Evolutionary conservation across 2,888 invertebrate genomes (phyloP).

Genomic region (Ichneumoninae sp.): DNA sequence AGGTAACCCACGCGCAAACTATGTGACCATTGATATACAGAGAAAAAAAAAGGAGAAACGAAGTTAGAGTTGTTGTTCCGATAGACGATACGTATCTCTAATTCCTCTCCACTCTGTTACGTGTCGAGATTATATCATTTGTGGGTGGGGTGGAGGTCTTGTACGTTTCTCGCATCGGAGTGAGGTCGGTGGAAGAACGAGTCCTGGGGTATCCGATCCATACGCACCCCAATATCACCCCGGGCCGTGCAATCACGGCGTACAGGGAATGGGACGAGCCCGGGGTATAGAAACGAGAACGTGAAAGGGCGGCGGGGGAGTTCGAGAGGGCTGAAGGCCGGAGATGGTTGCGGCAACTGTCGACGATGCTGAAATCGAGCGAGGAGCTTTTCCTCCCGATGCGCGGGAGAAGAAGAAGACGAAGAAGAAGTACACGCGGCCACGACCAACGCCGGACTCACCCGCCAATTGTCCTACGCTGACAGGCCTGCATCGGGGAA

Average conservation of each 20-base stretch:
- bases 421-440: conserved; percentile 27
- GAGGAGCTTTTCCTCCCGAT: conserved; percentile 30
- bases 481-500: conserved; percentile 80
- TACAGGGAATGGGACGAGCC: conserved; percentile 81
- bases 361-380: conserved; percentile 61
- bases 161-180: conserved; percentile 16
- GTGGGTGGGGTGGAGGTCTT: not conserved
- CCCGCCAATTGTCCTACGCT: conserved; percentile 80
- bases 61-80: not conserved
- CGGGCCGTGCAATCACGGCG: conserved; percentile 82
- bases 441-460: conserved; percentile 24
- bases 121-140: conserved; percentile 26
- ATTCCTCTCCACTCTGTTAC: not conserved
- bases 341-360: conserved; percentile 57
- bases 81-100: conserved; percentile 7
- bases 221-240: conserved; percentile 82
- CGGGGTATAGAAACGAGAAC: conserved; percentile 58
- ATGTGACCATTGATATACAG: not conserved
- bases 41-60: not conserved
- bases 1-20: not conserved
- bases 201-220: conserved; percentile 75
- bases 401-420: conserved; percentile 6
- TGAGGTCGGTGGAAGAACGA: conserved; percentile 19
- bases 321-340: conserved; percentile 49
- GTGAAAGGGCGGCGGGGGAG: conserved; percentile 59